These are phyloP conservation scores for Chiloscyllium punctatum DNA, from an alignment of 2,797 vertebrate genomes.

Conservation along the genomic window DNA sequence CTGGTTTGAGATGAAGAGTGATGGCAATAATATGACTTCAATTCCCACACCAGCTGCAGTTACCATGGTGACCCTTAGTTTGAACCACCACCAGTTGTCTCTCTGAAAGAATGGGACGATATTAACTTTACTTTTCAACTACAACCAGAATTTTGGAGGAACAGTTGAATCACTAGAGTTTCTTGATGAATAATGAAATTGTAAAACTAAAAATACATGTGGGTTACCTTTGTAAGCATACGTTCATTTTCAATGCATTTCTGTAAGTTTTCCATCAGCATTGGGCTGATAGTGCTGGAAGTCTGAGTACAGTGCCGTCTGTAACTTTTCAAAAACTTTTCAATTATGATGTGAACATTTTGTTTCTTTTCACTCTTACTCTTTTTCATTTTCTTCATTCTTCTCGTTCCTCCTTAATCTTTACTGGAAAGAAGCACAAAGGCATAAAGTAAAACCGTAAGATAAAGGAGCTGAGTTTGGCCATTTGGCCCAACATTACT, in stretches of 20 bases:
- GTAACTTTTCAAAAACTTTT: slow-evolving; percentile 48
- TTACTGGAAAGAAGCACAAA: not conserved
- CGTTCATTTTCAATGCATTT: slow-evolving; percentile 42
- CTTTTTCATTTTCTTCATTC: slow-evolving; percentile 39
- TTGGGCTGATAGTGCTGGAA: slow-evolving; percentile 43
- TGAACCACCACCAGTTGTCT: no score
- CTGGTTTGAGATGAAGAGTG: no score
- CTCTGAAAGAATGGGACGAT: no score
- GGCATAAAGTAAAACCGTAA: no score
- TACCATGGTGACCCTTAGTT: no score
- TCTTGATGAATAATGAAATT: not conserved
- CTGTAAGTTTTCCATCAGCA: slow-evolving; percentile 45
- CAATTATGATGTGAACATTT: slow-evolving; percentile 42
- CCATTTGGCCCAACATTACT: not conserved
- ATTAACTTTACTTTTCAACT: not conserved
- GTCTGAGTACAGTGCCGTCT: slow-evolving; percentile 45
- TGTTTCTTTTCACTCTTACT: slow-evolving; percentile 42
- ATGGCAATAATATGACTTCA: no score
- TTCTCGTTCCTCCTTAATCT: not conserved
- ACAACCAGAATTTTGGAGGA: not conserved
- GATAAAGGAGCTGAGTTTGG: no score
- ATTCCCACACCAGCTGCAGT: no score
- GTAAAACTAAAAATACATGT: not conserved
- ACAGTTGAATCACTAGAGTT: not conserved
- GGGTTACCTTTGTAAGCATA: slow-evolving; percentile 45